Evolutionary conservation across 1,140 invertebrate species (phyloP).

Genomic region (Apocrypta bakeri): DNA sequence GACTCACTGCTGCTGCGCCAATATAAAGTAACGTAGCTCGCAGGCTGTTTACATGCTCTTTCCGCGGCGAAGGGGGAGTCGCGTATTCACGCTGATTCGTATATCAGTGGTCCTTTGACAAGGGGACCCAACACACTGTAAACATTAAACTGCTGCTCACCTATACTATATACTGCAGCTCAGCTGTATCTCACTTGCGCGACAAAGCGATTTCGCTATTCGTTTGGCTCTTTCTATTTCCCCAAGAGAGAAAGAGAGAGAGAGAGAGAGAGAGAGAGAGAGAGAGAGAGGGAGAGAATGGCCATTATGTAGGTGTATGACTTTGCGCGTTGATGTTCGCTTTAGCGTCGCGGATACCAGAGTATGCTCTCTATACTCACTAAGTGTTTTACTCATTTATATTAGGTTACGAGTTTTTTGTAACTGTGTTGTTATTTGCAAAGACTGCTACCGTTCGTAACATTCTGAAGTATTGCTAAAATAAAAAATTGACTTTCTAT

Average conservation of each 20-base stretch:
- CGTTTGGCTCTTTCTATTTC: slow-evolving; percentile 2
- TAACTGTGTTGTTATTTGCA: too few relatives aligned
- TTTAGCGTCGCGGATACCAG: too few relatives aligned
- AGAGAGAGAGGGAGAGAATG: too few relatives aligned
- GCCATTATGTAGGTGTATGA: too few relatives aligned
- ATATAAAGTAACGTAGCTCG: slow-evolving; percentile 59
- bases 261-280: not conserved
- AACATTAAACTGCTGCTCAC: slow-evolving; percentile 57
- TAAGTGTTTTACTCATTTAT: too few relatives aligned
- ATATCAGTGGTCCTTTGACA: slow-evolving; percentile 61
- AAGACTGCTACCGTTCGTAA: too few relatives aligned
- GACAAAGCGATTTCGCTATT: slow-evolving; percentile 41
- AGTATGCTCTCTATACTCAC: too few relatives aligned
- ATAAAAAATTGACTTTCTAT: too few relatives aligned
- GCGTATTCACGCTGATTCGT: not conserved
- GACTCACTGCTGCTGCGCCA: slow-evolving; percentile 39
- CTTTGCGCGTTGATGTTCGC: too few relatives aligned
- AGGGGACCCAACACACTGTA: slow-evolving; percentile 53
- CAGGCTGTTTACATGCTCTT: slow-evolving; percentile 61
- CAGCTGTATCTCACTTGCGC: slow-evolving; percentile 19
- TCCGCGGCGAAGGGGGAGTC: slow-evolving; percentile 32
- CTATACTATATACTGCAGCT: slow-evolving; percentile 45
- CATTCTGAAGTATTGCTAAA: too few relatives aligned
- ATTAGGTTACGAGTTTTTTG: too few relatives aligned
- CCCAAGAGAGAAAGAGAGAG: not conserved